Conservation (phyloP, 53 echinoderm and acorn worm species). For the Patiria pectinifera region DNA sequence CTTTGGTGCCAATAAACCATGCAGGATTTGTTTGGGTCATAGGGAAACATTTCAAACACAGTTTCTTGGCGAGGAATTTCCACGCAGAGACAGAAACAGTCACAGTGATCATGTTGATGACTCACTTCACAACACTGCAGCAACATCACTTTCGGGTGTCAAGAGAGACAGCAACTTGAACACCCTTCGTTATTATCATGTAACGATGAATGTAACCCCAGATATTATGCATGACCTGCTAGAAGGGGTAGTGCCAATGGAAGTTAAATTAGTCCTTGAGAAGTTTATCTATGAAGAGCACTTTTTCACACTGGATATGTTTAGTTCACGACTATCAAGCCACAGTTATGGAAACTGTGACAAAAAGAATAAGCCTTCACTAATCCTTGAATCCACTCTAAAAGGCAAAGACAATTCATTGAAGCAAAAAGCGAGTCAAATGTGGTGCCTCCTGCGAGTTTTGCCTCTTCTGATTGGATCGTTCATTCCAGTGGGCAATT, state of each 20-base stretch:
- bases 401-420: slow-evolving; percentile 47
- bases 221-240: slow-evolving; percentile 61
- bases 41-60: not conserved
- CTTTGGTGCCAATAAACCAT: slow-evolving; percentile 34
- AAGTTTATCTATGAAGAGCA: slow-evolving; percentile 54
- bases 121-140: not conserved
- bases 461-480: slow-evolving; percentile 59
- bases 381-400: slow-evolving; percentile 39
- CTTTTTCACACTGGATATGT: slow-evolving; percentile 51
- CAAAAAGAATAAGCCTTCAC: slow-evolving; percentile 64
- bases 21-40: slow-evolving; percentile 20
- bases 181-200: slow-evolving; percentile 34
- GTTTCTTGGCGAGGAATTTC: not conserved
- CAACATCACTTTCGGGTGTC: slow-evolving; percentile 19
- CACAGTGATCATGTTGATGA: not conserved
- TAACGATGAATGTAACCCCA: slow-evolving; percentile 32
- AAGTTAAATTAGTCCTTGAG: slow-evolving; percentile 49
- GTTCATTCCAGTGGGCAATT: slow-evolving; percentile 8
- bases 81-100: not conserved
- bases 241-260: slow-evolving; percentile 51
- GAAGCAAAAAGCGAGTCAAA: slow-evolving; percentile 64
- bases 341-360: slow-evolving; percentile 58
- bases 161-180: slow-evolving; percentile 44
- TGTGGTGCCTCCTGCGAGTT: slow-evolving; percentile 66
- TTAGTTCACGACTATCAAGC: slow-evolving; percentile 33